These are phyloP conservation scores for Alauda arvensis DNA, from an alignment of 2,797 vertebrate species.

Conservation along the genomic window DNA sequence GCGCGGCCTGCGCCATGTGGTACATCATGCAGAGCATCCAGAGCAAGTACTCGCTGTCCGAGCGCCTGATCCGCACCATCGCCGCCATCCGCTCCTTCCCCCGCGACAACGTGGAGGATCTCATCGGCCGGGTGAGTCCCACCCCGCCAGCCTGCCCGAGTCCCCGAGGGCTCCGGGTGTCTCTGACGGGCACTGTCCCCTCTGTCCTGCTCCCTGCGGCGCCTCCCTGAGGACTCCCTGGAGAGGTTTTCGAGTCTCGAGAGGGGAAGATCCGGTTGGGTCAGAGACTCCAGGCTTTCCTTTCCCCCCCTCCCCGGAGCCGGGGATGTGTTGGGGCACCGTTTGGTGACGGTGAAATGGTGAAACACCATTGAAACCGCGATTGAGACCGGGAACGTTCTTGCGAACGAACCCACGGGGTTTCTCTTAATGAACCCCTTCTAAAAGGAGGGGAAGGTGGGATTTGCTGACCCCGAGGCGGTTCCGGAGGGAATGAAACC, in stretches of 20 bases:
- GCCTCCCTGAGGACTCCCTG: neutral
- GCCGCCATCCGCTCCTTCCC: constrained; percentile 94
- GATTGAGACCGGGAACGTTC: no score
- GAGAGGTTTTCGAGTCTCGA: neutral
- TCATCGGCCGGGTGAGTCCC: constrained; percentile 85
- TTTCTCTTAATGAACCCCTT: neutral
- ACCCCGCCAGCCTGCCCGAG: no score
- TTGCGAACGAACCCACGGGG: no score
- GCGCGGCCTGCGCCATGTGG: constrained; percentile 88
- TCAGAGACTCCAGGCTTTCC: neutral
- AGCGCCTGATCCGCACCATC: constrained; percentile 93
- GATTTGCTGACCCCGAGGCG: neutral
- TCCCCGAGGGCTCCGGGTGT: neutral
- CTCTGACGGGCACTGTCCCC: neutral
- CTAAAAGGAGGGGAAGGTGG: neutral
- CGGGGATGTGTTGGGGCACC: neutral
- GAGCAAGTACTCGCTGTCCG: constrained; percentile 94
- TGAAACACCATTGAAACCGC: neutral
- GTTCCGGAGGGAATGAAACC: neutral
- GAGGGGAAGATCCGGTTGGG: neutral
- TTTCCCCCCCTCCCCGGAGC: accelerated
- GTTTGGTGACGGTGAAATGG: neutral
- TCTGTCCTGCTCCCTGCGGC: neutral
- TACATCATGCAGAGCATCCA: constrained; percentile 98
- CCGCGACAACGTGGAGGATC: constrained; percentile 93